These are phyloP conservation scores for Pissodes strobi DNA, from an alignment of 1,140 invertebrate genomes.

Conservation along the genomic window DNA sequence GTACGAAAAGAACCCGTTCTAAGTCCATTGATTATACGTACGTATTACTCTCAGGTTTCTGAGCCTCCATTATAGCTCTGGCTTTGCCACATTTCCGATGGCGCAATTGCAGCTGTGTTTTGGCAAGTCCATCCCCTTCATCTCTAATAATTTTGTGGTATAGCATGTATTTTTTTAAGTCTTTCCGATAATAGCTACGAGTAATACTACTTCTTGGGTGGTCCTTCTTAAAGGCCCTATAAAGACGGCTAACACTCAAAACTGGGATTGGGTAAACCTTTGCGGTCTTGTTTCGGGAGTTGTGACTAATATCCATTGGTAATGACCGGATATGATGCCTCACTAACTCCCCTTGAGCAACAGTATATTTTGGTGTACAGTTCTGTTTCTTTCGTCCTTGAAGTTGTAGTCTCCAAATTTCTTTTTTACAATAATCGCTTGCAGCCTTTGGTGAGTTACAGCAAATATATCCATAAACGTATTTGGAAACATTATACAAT, in stretches of 20 bases:
- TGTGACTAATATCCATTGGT: conserved; percentile 3
- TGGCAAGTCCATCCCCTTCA: no score
- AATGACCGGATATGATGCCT: conserved; percentile 24
- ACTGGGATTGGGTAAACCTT: conserved; percentile 10
- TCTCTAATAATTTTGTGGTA: no score
- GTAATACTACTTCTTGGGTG: conserved; percentile 1
- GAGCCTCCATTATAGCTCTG: conserved; percentile 6
- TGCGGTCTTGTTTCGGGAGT: conserved; percentile 8
- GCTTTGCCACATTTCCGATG: conserved; percentile 1
- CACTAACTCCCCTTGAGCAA: no score
- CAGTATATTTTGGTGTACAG: not conserved
- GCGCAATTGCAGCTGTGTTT: conserved; percentile 1
- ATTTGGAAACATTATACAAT: no score
- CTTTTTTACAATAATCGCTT: conserved; percentile 3
- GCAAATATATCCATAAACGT: conserved; percentile 22
- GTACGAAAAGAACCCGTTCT: conserved; percentile 18
- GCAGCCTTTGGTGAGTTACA: conserved; percentile 9
- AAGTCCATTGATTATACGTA: conserved; percentile 8
- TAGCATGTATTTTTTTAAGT: no score
- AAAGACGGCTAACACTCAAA: conserved; percentile 15
- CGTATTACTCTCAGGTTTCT: conserved; percentile 1
- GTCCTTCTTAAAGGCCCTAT: conserved; percentile 7
- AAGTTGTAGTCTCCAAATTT: not conserved
- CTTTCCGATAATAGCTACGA: conserved; percentile 7
- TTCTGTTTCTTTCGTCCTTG: conserved; percentile 6